Base-by-base conservation (phyloP, 2,113 vertebrate species). In the Potamarius usumacintae region DNA sequence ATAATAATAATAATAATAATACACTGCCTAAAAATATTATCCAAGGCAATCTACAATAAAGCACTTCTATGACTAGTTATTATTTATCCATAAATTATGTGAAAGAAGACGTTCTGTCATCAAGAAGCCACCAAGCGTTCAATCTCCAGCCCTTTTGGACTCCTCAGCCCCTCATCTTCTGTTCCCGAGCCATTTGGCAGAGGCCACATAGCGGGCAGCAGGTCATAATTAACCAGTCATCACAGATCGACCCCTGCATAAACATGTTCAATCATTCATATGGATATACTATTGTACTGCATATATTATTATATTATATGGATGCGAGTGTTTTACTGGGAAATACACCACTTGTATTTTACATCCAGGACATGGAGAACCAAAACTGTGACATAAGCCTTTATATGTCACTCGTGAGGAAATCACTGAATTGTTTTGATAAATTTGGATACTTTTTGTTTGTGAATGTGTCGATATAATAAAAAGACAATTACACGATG, bases 111-210 rank as follows among this genome's bases (percentile, higher is more conserved):
- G 3, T 83, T 69, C 50, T 76, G 42, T 52, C 48, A 63, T 63
- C 57, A 62, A 20, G 34, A 72, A 85, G 22, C 62, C 62, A 57
- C 12, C 53, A 62, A 58, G 18, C 18, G 55, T 65, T 14, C 34
- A 1, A 15, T 1, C 17, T 87, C 9, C 71, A 42, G 48, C 55
- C 11, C 20, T 85, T 62, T 65, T 15, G 58, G 5, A 78, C 34
- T 48, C 4, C 74, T 93, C 82, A 92, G 86, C 94, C 89, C 83
- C 93, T 95, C 77, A 89, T 92, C 88, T 94, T 95, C 90, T 95
- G 94, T 90, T 96, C 95, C 42, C 94, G 90, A 20, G 95, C 95
- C 95, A 96, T 93, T 89, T 96, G 95, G 86, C 95, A 96, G 79
- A 96, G 90, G 92, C 95, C 95, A 87, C 95, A 96, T 14, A 88